These are phyloP conservation scores for Sinocyclocheilus rhinocerous DNA, from an alignment of 2,113 vertebrate species.

Conservation along the genomic window DNA sequence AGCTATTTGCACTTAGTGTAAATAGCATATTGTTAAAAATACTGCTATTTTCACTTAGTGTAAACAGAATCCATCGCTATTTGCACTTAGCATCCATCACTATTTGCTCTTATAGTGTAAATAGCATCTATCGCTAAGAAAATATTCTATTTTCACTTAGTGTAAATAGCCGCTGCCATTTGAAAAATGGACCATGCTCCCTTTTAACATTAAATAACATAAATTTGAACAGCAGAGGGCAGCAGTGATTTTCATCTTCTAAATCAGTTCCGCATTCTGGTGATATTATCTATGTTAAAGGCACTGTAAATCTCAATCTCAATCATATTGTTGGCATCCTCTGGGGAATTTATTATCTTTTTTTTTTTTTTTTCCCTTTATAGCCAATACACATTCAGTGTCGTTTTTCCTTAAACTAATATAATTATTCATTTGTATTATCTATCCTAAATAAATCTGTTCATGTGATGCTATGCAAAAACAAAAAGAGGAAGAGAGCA, in stretches of 20 bases:
- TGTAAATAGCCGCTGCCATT: not conserved
- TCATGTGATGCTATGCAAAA: not conserved
- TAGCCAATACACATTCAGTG: not conserved
- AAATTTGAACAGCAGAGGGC: not conserved
- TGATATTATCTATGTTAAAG: not conserved
- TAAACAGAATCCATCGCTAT: no score
- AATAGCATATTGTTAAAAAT: no score
- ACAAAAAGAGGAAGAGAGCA: not conserved
- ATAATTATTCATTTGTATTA: not conserved
- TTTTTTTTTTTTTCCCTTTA: not conserved
- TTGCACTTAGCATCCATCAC: no score
- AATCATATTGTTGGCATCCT: not conserved
- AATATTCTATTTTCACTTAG: no score
- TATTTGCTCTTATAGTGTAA: no score
- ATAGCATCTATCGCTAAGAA: no score
- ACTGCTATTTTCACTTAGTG: no score
- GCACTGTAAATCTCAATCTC: not conserved
- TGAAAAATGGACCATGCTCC: not conserved
- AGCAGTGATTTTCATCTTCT: not conserved
- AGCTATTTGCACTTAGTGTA: no score
- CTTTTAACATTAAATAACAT: not conserved
- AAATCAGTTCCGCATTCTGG: not conserved
- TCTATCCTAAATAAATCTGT: not conserved
- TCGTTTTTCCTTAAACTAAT: not conserved
- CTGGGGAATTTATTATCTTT: not conserved